A percentile compares a stretch with the other conserved stretches of the same genome.
Conservation (phyloP, 2,113 vertebrate genomes). For the Cepphus grylle region DNA sequence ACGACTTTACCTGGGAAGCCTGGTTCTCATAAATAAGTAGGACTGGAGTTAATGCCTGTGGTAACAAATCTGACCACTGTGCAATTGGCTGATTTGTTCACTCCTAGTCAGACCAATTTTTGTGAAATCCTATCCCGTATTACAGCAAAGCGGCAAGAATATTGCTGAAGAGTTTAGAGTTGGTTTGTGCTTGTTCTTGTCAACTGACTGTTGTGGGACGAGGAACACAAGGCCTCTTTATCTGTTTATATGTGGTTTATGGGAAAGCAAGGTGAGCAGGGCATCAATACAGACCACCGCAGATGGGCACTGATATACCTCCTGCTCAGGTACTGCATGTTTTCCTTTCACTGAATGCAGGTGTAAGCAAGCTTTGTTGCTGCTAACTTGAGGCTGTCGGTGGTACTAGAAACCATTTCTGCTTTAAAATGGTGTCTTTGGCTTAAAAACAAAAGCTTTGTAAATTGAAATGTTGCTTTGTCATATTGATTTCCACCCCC, state of each 20-base stretch:
- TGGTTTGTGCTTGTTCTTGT: not conserved
- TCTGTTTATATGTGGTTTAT: not conserved
- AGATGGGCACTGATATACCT: not conserved
- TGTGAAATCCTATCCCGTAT: slow-evolving; percentile 38
- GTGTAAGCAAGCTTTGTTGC: not conserved
- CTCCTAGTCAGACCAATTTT: slow-evolving; percentile 37
- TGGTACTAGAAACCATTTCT: not conserved
- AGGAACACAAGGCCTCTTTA: not conserved
- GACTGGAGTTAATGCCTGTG: slow-evolving; percentile 15
- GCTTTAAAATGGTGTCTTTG: not conserved
- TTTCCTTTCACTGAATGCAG: not conserved
- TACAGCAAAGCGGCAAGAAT: rapidly evolving
- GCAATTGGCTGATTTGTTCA: slow-evolving; percentile 35
- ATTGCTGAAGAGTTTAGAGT: not conserved
- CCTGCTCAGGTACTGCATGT: not conserved
- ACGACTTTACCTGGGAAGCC: not conserved
- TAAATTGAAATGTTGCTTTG: not conserved
- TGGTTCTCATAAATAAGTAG: slow-evolving; percentile 32
- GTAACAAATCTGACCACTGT: not conserved
- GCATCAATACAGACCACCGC: not conserved
- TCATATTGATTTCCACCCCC: not conserved
- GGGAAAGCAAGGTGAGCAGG: not conserved
- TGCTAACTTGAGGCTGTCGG: not conserved
- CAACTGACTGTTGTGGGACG: not conserved
- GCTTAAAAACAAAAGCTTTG: not conserved